Conservation (phyloP, 2,113 vertebrate species). For the Mormoops blainvillei region DNA sequence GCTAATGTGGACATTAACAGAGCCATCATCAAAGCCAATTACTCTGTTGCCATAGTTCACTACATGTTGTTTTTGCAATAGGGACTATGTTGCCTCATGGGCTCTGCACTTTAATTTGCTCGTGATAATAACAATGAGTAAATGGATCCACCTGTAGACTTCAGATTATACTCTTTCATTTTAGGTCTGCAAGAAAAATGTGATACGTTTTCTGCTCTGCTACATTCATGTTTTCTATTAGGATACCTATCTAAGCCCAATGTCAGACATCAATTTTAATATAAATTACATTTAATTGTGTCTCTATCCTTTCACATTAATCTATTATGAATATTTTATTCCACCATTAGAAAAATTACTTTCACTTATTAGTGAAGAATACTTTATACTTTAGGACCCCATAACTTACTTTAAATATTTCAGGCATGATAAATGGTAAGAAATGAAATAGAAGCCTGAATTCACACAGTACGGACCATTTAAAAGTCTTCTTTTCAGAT, state of each 20-base stretch:
- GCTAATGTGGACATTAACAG: not conserved
- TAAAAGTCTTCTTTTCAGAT: constrained; percentile 38
- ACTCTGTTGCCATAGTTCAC: not conserved
- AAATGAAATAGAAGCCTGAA: constrained; percentile 40
- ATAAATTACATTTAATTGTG: constrained; percentile 55
- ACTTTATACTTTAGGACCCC: constrained; percentile 29
- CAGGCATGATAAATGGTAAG: constrained; percentile 5
- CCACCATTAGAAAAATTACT: constrained; percentile 52
- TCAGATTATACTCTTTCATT: not conserved
- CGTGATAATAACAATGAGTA: not conserved
- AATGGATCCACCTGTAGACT: not conserved
- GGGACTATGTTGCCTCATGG: not conserved
- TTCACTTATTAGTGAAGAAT: constrained; percentile 47
- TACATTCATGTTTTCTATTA: constrained; percentile 17
- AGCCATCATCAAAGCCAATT: not conserved
- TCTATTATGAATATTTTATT: constrained; percentile 63
- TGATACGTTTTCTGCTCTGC: not conserved
- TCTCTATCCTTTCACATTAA: constrained; percentile 45
- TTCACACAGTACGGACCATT: not conserved
- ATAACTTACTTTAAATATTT: constrained; percentile 43
- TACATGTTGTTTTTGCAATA: not conserved
- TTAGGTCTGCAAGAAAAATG: not conserved
- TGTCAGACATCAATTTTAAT: constrained; percentile 49
- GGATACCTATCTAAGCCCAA: not conserved
- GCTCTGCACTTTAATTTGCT: constrained; percentile 6